Evolutionary conservation across 2,888 invertebrate species (phyloP).

Genomic region (Xanthorhoe spadicearia): DNA sequence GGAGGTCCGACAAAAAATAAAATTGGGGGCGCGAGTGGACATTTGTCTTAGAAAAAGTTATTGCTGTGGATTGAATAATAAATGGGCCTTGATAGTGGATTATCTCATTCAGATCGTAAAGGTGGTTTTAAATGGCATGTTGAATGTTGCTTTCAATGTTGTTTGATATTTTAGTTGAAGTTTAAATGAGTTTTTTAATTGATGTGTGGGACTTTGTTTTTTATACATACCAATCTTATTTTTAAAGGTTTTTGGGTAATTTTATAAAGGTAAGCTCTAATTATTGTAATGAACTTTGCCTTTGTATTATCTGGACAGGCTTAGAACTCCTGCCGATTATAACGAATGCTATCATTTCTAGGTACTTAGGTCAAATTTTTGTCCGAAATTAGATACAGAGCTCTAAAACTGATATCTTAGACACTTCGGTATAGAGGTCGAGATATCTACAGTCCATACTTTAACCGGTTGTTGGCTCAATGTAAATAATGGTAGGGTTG

Average conservation of each 20-base stretch:
- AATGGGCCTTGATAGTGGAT: conserved; percentile 61
- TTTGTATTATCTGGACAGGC: no score
- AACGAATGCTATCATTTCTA: not conserved
- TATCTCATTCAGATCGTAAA: conserved; percentile 67
- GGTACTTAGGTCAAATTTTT: not conserved
- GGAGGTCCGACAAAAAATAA: conserved; percentile 67
- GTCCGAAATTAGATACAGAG: not conserved
- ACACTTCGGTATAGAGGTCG: not conserved
- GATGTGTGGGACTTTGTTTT: not conserved
- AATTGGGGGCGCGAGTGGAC: conserved; percentile 76
- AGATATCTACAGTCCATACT: conserved; percentile 34
- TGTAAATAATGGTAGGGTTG: conserved; percentile 39
- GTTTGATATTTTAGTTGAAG: conserved; percentile 22
- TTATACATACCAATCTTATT: no score
- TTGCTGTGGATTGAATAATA: conserved; percentile 69
- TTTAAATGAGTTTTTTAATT: not conserved
- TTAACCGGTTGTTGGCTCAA: conserved; percentile 36
- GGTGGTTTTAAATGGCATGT: conserved; percentile 47
- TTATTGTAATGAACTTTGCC: no score
- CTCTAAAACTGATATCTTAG: not conserved
- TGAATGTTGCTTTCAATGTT: conserved; percentile 29
- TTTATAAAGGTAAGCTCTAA: no score
- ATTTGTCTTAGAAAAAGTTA: conserved; percentile 73
- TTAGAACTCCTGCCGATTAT: no score
- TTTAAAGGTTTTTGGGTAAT: no score